phyloP scores from a whole-genome alignment of 2,797 vertebrate genomes.

The Scomberomorus guttatus region DNA sequence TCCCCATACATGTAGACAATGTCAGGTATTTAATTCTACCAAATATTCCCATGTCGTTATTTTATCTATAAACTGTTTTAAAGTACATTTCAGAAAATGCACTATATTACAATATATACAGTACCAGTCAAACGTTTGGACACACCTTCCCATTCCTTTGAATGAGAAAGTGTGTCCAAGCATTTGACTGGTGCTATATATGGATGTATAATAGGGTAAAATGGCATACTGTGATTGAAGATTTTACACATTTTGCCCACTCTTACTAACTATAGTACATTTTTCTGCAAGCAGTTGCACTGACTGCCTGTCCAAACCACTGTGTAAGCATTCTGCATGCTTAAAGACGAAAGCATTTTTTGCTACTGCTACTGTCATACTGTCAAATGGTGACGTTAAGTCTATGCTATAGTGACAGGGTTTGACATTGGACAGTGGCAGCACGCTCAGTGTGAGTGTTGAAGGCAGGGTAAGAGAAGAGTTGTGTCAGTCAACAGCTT shows the following conservation, averaged over 20 bases:
- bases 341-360: constrained; percentile 3
- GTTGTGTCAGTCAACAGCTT: not conserved
- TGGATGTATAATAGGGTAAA: not conserved
- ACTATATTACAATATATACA: not conserved
- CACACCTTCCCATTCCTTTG: too few species aligned
- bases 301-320: constrained; percentile 4
- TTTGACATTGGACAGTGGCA: not conserved
- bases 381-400: not conserved
- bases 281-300: not conserved
- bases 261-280: not conserved
- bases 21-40: not conserved
- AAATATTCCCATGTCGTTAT: not conserved
- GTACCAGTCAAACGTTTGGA: too few species aligned
- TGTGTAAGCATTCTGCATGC: constrained; percentile 1
- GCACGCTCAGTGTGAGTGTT: not conserved
- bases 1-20: not conserved
- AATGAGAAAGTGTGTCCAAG: too few species aligned
- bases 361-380: not conserved
- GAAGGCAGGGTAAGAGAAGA: too few species aligned
- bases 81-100: too few species aligned
- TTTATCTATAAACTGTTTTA: not conserved
- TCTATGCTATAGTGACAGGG: not conserved
- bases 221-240: not conserved
- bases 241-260: too few species aligned
- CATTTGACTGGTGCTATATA: too few species aligned